Percentiles rank a stretch among this genome's conserved stretches.
Conservation (phyloP, 2,797 vertebrate species). For the Peromyscus aztecus region DNA sequence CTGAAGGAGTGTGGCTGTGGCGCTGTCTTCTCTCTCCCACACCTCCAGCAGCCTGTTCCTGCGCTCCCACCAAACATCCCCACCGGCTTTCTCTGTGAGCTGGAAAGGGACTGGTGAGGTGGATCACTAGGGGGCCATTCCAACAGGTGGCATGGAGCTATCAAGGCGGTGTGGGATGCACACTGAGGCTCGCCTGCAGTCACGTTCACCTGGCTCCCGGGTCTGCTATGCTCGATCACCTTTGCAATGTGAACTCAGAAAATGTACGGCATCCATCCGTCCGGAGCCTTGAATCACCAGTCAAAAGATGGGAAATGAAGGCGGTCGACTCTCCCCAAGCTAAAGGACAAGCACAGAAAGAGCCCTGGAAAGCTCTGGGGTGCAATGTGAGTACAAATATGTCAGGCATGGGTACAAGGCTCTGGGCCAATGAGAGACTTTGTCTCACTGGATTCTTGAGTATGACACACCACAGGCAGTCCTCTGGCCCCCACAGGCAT, state of each 20-base stretch:
- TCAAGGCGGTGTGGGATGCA: not conserved
- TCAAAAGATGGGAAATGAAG: not conserved
- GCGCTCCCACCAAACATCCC: not conserved
- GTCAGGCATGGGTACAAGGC: not conserved
- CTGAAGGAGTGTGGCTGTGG: accelerated
- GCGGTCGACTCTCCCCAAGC: not conserved
- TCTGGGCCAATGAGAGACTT: not conserved
- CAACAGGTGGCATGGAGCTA: not conserved
- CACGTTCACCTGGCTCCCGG: not conserved
- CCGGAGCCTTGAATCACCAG: not conserved
- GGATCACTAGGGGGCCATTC: not conserved
- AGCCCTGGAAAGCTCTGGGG: not conserved
- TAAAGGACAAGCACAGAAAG: not conserved
- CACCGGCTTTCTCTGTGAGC: not conserved
- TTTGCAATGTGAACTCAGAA: not conserved
- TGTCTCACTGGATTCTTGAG: not conserved
- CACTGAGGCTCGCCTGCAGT: not conserved
- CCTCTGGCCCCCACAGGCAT: not conserved
- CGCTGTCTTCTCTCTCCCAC: not conserved
- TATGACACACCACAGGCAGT: not conserved
- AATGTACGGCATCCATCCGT: not conserved
- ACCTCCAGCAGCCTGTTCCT: too few relatives aligned
- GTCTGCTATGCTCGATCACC: not conserved
- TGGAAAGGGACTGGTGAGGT: not conserved
- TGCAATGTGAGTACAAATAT: not conserved